A percentile compares a stretch with the other conserved stretches of the same genome.
phyloP scores from a whole-genome alignment of 2,888 invertebrate species.

The Crepidodera aurea region DNA sequence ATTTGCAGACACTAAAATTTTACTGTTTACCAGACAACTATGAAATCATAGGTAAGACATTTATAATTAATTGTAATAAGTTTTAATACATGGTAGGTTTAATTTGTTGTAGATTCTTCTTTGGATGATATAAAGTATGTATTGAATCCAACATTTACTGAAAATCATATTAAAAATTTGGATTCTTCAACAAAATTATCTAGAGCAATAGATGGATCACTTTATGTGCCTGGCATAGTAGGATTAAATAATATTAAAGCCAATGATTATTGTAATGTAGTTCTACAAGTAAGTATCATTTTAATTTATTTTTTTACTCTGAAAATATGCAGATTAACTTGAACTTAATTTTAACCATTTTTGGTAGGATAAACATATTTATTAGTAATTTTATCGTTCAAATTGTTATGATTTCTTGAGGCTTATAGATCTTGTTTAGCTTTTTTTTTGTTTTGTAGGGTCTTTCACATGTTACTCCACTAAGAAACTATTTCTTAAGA shows the following conservation, averaged over 20 bases:
- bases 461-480: slow-evolving; percentile 91
- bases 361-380: no score
- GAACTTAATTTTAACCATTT: no score
- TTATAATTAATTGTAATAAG: background rate
- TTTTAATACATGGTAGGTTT: no score
- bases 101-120: slow-evolving; percentile 78
- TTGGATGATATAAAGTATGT: slow-evolving; percentile 99
- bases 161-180: slow-evolving; percentile 80
- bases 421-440: background rate
- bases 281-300: slow-evolving; percentile 78
- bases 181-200: slow-evolving; percentile 86
- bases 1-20: slow-evolving; percentile 95
- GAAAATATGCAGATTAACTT: background rate
- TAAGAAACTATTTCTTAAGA: slow-evolving; percentile 93
- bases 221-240: slow-evolving; percentile 97
- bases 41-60: slow-evolving; percentile 88
- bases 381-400: background rate
- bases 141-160: slow-evolving; percentile 93
- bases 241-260: slow-evolving; percentile 99
- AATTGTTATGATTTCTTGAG: no score
- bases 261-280: slow-evolving; percentile 99
- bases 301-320: no score
- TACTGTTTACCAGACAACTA: slow-evolving; percentile 99
- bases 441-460: slow-evolving; percentile 66
- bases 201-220: slow-evolving; percentile 93